Base-by-base conservation (phyloP, 2,888 invertebrate species). In the Synanthedon myopaeformis region DNA sequence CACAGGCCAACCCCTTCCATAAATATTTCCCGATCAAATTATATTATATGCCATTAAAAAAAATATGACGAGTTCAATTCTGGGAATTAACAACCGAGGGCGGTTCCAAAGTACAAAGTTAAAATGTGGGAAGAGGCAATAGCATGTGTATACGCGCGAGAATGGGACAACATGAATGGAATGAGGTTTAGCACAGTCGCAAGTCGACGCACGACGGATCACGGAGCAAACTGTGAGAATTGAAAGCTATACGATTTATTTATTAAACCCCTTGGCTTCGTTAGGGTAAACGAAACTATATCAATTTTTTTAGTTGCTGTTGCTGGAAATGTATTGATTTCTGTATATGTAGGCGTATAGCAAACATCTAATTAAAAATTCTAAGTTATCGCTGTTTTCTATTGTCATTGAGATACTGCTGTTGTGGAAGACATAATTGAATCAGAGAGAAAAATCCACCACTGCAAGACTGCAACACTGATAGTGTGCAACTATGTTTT, bases 11-110 rank as follows among this genome's bases (percentile, higher is more conserved):
- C 81, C 83, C 85, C 78, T 82, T 84, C 84, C 82, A 85, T 84
- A 85, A 86, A 86, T 86, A 86, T 86, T 87, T 84, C 84, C 86
- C 84, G 80, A 87, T 86, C 83, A 84, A 86, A 86, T 86, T 85
- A 85, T 84, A 81, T 83, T 82, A 35, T 35, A 35, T 8, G 35
- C 78, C 79, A 74, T 72, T 72, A 76, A 78, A 84, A 87, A 86
- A 86, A 85, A 82, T 79, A 77, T 83, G 79, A 82, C 79, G 76
- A 83, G 80, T 72, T 72, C 77, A 64, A 76, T 86, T 86, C 86
- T 76, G 64, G 71, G 86, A 86, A 85, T 67, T 70, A 63, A 63
- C 72, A 64, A 69, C 74, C 74, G 69, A 76, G 82, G 82, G 84
- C 83, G 84, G 85, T 81, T 81, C 70, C 64, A 78, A 49, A 49